Evolutionary conservation across 2,797 vertebrate species (phyloP), one percentile per base, ranked within the genome.

Genomic region (Coccyzus lansbergi): DNA sequence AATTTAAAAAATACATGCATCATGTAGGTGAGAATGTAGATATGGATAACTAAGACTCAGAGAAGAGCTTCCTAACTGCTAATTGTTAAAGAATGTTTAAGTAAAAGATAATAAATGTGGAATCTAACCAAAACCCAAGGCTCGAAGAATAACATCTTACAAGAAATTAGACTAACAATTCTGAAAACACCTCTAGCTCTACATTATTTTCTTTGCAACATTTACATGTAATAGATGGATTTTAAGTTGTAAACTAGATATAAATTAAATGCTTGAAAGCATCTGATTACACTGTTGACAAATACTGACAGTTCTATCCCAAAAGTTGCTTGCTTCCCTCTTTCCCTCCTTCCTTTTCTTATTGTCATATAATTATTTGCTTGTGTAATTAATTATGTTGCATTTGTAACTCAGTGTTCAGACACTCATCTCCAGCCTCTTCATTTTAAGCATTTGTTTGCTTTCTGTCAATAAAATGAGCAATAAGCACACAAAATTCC

Each of bases 341-440:
- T 53, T 33, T n/a, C 68, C 15, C 13, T 18, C 28, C 52, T 55
- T 62, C 19, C 17, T 76, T 25, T 67, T 86, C 67, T 55, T 82
- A 63, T 11, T 91, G 40, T 56, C 55, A 63, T 58, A 33, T 26
- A 60, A 87, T 69, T 77, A 64, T 81, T 84, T 60, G 24, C 29
- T 76, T 65, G 74, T 11, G 16, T 40, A 77, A 69, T 71, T 75
- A 67, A 82, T 78, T 65, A 63, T 29, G 52, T 29, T 88, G 42
- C 40, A 79, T 81, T 77, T 86, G 72, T 86, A 93, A 81, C 29
- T 56, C 84, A 79, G 63, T 65, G 64, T 63, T 94, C 80, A 92
- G 44, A 79, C 69, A 85, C 49, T 81, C 51, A 55, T 86, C 55
- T 79, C 84, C 63, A 85, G 24, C 26, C n/a, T 84, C 38, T 79